Percentiles rank a stretch among this genome's conserved stretches.
These are phyloP conservation scores for Willisornis vidua DNA, from an alignment of 2,113 vertebrate species.

Conservation along the genomic window DNA sequence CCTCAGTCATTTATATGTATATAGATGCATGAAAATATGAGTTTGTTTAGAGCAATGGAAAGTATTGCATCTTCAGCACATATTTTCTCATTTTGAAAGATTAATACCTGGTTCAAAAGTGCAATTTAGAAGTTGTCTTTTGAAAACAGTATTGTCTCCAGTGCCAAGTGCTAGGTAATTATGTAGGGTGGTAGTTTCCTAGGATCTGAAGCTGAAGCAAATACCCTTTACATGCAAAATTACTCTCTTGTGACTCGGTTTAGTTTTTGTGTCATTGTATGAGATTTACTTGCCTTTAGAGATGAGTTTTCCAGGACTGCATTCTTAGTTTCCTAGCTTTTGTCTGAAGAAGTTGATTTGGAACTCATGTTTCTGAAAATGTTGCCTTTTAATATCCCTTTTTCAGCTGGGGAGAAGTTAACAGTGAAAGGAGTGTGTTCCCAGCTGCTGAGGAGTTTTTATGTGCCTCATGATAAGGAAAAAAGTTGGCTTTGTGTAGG, in stretches of 20 bases:
- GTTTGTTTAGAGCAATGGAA: background rate
- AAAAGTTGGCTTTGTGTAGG: rapidly evolving
- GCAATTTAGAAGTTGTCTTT: background rate
- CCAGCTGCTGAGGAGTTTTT: background rate
- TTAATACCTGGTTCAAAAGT: background rate
- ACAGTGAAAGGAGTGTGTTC: background rate
- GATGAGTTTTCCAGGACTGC: background rate
- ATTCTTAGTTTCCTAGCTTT: background rate
- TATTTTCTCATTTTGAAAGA: background rate
- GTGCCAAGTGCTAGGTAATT: background rate
- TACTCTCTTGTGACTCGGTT: background rate
- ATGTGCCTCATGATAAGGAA: background rate
- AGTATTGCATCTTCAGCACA: background rate
- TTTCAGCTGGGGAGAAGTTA: background rate
- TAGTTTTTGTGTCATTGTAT: background rate
- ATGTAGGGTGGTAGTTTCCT: background rate
- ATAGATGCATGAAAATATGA: background rate
- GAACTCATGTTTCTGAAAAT: background rate
- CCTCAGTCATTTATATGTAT: background rate
- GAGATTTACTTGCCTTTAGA: background rate
- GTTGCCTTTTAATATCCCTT: background rate
- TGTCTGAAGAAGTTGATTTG: background rate
- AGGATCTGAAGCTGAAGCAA: background rate
- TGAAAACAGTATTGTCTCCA: background rate
- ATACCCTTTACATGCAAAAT: background rate